Conservation (phyloP, 2,113 vertebrate genomes). For the Puntigrus tetrazona region DNA sequence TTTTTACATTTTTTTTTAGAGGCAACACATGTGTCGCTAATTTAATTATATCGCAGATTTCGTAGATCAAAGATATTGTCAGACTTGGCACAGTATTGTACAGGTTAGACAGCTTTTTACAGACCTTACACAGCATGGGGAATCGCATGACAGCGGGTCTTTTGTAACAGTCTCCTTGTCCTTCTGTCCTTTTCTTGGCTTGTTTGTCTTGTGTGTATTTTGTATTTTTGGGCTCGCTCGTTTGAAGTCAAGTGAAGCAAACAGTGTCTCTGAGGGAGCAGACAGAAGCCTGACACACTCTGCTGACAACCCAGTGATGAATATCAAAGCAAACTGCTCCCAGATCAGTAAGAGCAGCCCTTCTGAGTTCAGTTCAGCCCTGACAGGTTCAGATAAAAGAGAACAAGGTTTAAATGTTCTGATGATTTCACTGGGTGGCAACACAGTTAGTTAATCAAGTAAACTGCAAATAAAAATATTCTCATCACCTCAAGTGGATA, state of each 20-base stretch:
- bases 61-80: background rate
- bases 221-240: slow-evolving; percentile 2
- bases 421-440: slow-evolving; percentile 28
- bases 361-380: slow-evolving; percentile 12
- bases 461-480: background rate
- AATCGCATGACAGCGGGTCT: slow-evolving; percentile 23
- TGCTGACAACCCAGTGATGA: slow-evolving; percentile 7
- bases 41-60: background rate
- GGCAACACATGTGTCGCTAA: background rate
- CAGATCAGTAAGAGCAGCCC: slow-evolving; percentile 17
- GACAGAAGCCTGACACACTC: slow-evolving; percentile 25
- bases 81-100: background rate
- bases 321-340: slow-evolving; percentile 23
- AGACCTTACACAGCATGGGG: slow-evolving; percentile 14
- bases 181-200: slow-evolving; percentile 27
- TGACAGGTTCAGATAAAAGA: slow-evolving; percentile 34
- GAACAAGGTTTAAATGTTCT: slow-evolving; percentile 4
- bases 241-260: slow-evolving; percentile 30
- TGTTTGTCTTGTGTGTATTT: slow-evolving; percentile 25
- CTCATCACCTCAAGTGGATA: background rate
- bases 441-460: background rate
- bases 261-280: slow-evolving; percentile 17
- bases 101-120: slow-evolving; percentile 3
- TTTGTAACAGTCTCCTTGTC: slow-evolving; percentile 17
- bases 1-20: background rate